Conservation (phyloP, 2,113 vertebrate genomes). For the Mirounga angustirostris region DNA sequence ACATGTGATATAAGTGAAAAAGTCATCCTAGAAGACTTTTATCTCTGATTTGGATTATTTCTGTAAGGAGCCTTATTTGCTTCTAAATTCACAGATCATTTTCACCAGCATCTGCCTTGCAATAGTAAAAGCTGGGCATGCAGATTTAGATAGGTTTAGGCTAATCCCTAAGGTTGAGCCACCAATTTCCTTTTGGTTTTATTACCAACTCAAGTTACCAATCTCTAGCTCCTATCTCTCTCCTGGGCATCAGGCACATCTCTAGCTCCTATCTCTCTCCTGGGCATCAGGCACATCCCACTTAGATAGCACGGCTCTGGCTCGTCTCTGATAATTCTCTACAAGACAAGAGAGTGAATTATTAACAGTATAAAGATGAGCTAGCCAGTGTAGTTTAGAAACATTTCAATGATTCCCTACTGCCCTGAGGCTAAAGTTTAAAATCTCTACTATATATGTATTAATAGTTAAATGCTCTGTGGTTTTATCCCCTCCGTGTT, state of each 20-base stretch:
- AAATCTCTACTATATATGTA: neutral
- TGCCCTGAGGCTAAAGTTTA: neutral
- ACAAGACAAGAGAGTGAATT: neutral
- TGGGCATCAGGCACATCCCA: neutral
- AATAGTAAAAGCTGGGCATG: neutral
- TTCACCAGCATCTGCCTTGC: neutral
- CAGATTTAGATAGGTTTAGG: neutral
- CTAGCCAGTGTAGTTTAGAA: neutral
- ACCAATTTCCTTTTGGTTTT: neutral
- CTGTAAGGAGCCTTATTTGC: neutral
- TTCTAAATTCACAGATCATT: neutral
- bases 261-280: too few species aligned
- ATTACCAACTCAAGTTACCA: neutral
- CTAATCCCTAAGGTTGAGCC: neutral
- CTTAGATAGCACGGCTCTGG: neutral
- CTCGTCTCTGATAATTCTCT: neutral
- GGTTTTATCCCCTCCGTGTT: neutral
- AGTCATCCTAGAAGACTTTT: neutral
- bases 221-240: neutral
- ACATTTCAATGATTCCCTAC: neutral
- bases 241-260: neutral
- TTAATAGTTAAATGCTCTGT: neutral
- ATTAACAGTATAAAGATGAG: neutral
- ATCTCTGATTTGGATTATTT: constrained; percentile 31
- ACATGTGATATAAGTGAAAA: neutral